phyloP scores from a whole-genome alignment of 1,140 invertebrate species.

The Cyphomyrmex costatus region DNA sequence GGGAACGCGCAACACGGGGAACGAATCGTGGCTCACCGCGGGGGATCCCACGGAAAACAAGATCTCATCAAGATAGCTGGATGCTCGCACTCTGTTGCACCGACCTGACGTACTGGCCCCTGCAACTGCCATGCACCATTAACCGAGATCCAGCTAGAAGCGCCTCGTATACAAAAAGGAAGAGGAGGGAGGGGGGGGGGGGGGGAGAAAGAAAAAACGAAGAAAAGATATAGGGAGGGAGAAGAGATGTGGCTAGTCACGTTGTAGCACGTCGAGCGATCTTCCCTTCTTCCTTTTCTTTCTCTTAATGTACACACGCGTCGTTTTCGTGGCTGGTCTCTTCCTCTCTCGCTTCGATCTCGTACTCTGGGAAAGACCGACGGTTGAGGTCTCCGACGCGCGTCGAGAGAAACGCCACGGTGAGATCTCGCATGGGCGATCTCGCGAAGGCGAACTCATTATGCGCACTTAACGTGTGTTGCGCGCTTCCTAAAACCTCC shows the following conservation, averaged over 20 bases:
- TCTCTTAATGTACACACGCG: constrained; percentile 11
- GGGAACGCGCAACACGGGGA: constrained; percentile 72
- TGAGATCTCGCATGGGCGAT: constrained; percentile 12
- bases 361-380: constrained; percentile 47
- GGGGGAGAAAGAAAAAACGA: neutral
- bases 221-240: constrained; percentile 28
- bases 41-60: constrained; percentile 83
- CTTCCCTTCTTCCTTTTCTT: constrained; percentile 30
- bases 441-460: constrained; percentile 47
- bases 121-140: constrained; percentile 81
- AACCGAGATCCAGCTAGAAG: constrained; percentile 73
- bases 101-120: constrained; percentile 74
- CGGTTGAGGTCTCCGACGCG: constrained; percentile 20
- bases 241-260: constrained; percentile 66
- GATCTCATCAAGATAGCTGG: constrained; percentile 86
- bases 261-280: constrained; percentile 43
- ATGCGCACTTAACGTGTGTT: constrained; percentile 41
- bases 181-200: constrained; percentile 23
- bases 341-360: constrained; percentile 8
- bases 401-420: constrained; percentile 26
- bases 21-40: constrained; percentile 82
- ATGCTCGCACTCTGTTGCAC: constrained; percentile 80
- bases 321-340: constrained; percentile 39
- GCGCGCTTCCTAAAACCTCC: constrained; percentile 11
- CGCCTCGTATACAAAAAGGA: constrained; percentile 50